These are phyloP conservation scores for Eupithecia dodoneata DNA, from an alignment of 2,888 invertebrate species.

Conservation along the genomic window DNA sequence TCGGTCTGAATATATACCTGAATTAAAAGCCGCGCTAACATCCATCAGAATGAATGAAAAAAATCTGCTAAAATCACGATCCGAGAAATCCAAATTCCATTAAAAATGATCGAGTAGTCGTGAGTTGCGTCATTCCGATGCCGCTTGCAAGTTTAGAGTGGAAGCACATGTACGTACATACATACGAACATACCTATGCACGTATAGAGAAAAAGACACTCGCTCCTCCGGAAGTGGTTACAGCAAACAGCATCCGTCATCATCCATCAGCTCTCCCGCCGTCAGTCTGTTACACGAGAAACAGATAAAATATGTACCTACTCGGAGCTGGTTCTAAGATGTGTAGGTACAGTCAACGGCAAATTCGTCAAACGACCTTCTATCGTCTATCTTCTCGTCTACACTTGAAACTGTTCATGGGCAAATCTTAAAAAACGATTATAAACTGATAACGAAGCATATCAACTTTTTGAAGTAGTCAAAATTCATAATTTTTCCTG, in stretches of 20 bases:
- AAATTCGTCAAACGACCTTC: neutral
- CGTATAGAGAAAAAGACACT: conserved; percentile 7
- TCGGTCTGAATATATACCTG: no score
- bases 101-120: neutral
- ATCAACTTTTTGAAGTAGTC: no score
- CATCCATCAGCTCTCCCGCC: conserved; percentile 49
- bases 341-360: neutral
- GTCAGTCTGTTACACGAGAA: conserved; percentile 19
- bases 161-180: neutral
- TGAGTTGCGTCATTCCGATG: neutral
- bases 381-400: neutral
- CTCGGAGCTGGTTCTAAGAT: neutral
- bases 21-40: neutral
- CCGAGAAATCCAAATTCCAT: neutral
- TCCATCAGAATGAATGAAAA: neutral
- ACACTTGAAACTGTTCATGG: neutral
- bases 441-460: no score
- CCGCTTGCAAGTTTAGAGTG: neutral
- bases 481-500: no score
- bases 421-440: neutral
- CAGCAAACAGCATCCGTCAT: conserved; percentile 50
- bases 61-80: neutral
- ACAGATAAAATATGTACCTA: conserved; percentile 11
- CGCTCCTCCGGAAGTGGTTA: conserved; percentile 20
- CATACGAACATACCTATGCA: neutral